Evolutionary conservation across 2,113 vertebrate genomes (phyloP).

Genomic region (Pelusios castaneus): DNA sequence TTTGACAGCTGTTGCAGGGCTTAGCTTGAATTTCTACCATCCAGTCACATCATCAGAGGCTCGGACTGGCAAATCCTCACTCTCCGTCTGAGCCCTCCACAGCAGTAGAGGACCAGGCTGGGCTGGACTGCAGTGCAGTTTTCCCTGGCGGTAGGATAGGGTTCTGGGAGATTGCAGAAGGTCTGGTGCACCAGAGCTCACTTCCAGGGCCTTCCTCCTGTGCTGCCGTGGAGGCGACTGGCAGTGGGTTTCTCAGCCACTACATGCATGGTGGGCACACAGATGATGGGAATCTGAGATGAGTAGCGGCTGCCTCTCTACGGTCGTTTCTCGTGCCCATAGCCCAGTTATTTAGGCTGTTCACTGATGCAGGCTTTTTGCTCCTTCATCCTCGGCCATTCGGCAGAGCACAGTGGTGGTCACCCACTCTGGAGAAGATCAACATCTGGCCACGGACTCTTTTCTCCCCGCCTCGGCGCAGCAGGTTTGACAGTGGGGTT

Average conservation of each 20-base stretch:
- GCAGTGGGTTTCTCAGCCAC: too few species aligned
- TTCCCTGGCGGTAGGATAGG: background rate
- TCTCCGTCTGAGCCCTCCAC: background rate
- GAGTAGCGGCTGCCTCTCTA: too few species aligned
- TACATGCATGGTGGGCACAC: too few species aligned
- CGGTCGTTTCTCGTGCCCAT: background rate
- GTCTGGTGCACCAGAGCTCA: background rate
- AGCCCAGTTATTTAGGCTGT: background rate
- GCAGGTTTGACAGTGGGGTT: background rate
- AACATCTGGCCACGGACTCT: too few species aligned
- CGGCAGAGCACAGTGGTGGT: too few species aligned
- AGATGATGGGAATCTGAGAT: background rate
- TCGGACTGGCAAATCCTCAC: background rate
- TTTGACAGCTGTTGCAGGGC: background rate
- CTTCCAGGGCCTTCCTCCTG: background rate
- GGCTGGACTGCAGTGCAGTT: background rate
- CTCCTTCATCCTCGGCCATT: too few species aligned
- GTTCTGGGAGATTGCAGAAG: background rate
- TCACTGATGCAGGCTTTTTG: too few species aligned
- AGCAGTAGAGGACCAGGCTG: background rate
- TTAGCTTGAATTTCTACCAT: slow-evolving; percentile 50
- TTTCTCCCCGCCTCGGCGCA: background rate
- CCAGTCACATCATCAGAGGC: slow-evolving; percentile 7
- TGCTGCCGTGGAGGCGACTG: background rate
- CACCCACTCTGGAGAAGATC: too few species aligned